A percentile compares a stretch with the other conserved stretches of the same genome.
Evolutionary conservation across 2,888 invertebrate species (phyloP).

Genomic region (Dorcus parallelipipedus): DNA sequence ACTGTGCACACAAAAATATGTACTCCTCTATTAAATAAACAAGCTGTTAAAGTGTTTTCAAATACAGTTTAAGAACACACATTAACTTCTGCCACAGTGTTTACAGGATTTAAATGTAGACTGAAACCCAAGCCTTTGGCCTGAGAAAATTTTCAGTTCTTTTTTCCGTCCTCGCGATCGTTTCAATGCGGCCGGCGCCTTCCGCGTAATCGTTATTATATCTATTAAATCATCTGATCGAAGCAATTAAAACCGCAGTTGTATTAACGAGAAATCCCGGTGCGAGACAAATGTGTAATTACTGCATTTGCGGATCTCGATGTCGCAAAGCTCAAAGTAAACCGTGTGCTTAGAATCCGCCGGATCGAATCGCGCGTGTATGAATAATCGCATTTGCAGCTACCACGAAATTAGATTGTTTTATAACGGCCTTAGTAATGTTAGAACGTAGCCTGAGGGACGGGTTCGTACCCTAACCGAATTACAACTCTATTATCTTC

Average conservation of each 20-base stretch:
- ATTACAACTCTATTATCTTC: slow-evolving; percentile 42
- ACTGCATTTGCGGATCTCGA: no score
- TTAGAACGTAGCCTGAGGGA: slow-evolving; percentile 22
- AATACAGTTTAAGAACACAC: slow-evolving; percentile 27
- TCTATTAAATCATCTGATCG: no score
- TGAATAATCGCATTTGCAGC: slow-evolving; percentile 18
- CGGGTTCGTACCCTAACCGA: slow-evolving; percentile 36
- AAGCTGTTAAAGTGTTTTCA: slow-evolving; percentile 48
- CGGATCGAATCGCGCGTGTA: slow-evolving; percentile 16
- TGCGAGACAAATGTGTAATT: no score
- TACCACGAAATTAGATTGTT: slow-evolving; percentile 18
- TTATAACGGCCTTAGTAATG: slow-evolving; percentile 15
- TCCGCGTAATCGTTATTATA: no score
- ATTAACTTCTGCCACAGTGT: background rate
- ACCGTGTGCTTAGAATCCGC: slow-evolving; percentile 13
- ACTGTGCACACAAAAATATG: slow-evolving; percentile 44
- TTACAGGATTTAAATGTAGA: background rate
- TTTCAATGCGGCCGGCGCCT: no score
- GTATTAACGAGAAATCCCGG: no score
- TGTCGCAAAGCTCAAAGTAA: no score
- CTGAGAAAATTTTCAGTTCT: no score
- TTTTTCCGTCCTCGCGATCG: no score
- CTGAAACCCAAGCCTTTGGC: background rate
- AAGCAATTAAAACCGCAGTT: no score
- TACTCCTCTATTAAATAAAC: slow-evolving; percentile 49